These are phyloP conservation scores for Piliocolobus tephrosceles DNA, from an alignment of 2,113 vertebrate species.

Conservation along the genomic window DNA sequence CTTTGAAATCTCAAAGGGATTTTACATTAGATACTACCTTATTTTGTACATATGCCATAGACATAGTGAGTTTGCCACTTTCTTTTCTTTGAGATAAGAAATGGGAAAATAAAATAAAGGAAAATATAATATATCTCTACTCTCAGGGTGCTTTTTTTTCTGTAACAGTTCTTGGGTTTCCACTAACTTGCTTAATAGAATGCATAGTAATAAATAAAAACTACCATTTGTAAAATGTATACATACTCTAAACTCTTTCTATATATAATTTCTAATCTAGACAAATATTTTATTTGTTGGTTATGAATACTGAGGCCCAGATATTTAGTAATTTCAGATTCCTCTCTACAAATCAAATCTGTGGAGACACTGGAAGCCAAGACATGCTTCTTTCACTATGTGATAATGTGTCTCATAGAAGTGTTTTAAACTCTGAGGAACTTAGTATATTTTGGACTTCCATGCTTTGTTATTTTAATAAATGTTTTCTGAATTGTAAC, in stretches of 20 bases:
- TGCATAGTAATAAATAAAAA: neutral
- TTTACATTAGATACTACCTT: neutral
- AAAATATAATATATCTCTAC: neutral
- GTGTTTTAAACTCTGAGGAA: neutral
- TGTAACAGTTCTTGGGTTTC: neutral
- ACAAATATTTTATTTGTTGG: neutral
- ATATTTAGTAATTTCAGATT: neutral
- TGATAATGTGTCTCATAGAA: neutral
- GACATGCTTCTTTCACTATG: neutral
- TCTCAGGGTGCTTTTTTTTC: neutral
- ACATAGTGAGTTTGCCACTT: neutral
- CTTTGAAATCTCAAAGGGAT: neutral
- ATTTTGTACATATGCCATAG: neutral
- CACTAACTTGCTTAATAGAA: neutral
- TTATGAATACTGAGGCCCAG: neutral
- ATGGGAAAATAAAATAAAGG: neutral
- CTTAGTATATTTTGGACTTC: neutral
- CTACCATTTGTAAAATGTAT: neutral
- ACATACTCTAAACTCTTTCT: neutral
- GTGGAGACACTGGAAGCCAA: neutral
- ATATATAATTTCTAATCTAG: neutral
- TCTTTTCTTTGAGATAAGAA: neutral
- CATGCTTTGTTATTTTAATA: neutral
- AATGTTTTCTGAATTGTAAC: neutral
- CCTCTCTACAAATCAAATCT: neutral